These are phyloP conservation scores for Ceuthmochares aereus DNA, from an alignment of 2,113 vertebrate species.

Conservation along the genomic window DNA sequence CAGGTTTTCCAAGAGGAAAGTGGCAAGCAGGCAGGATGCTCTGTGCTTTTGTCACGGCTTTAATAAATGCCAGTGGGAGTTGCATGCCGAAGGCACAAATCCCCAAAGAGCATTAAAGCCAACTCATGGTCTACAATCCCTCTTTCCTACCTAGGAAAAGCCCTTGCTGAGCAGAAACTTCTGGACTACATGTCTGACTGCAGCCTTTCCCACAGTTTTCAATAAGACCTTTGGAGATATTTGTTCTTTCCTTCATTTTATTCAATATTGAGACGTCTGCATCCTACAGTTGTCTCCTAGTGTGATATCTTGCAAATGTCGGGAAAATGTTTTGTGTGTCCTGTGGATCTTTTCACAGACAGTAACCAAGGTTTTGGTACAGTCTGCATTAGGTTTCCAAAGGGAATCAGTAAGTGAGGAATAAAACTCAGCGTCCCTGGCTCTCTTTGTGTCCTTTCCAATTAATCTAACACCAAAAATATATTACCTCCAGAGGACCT, in stretches of 20 bases:
- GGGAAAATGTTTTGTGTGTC: not conserved
- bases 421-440: not conserved
- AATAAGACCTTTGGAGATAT: not conserved
- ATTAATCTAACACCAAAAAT: not conserved
- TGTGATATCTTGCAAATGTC: not conserved
- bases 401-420: accelerated
- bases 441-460: not conserved
- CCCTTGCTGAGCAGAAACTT: not conserved
- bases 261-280: not conserved
- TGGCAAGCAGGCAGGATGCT: not conserved
- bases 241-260: not conserved
- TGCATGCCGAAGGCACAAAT: not conserved
- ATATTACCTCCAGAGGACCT: not conserved
- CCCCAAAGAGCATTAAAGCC: not conserved
- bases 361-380: not conserved
- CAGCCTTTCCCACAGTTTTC: not conserved
- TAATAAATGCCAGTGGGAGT: not conserved
- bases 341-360: not conserved
- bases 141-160: not conserved
- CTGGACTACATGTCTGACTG: not conserved
- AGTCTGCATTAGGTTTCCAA: not conserved
- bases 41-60: not conserved
- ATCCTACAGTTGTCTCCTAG: not conserved
- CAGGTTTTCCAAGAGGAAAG: not conserved
- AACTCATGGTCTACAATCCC: not conserved